Evolutionary conservation across 2,113 vertebrate genomes (phyloP), one percentile per base, ranked within the genome.

Genomic region (Colius striatus): DNA sequence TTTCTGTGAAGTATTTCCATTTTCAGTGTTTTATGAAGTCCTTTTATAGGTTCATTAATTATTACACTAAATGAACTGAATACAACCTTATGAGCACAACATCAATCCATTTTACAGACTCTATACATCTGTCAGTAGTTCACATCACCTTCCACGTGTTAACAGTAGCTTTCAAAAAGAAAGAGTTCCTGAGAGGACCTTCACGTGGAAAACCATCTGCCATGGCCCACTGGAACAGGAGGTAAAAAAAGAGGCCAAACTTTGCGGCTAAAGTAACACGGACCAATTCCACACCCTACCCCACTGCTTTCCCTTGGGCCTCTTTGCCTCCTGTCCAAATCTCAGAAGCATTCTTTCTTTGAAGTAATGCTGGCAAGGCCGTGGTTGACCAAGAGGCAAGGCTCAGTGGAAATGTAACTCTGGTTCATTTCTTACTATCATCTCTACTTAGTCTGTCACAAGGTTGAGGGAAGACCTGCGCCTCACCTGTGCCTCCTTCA

Each of bases 11-110:
- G 34, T 60, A 81, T 91, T 92, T 89, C 61, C 65, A 78, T 81
- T 94, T 88, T 78, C 68, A 68, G n/a, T 78, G 76, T 19, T 92
- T 80, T 92, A 86, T 94, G 45, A 94, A 91, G 72, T 89, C 38
- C 48, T 73, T 95, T 90, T 43, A 74, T 27, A 78, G 81, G 54
- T 53, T 90, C 61, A 82, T 75, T 32, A 86, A 68, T 88, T 85
- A 38, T 58, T 81, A 25, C 30, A 66, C 9, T 2, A 0, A 79
- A 45, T 38, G 29, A 90, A 67, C 63, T n/a, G 58, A 90, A 47
- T 12, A 55, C 32, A 77, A 25, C 22, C 92, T 94, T 32, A 84
- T 32, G 41, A 74, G 60, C 51, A 66, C 38, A 85, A n/a, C 47
- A 38, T 32, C 72, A 51, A 32, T 77, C 80, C 51, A 38, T 70